A percentile compares a stretch with the other conserved stretches of the same genome.
Conservation (phyloP, 64 coral and sea anemone genomes). For the Montipora foliosa region DNA sequence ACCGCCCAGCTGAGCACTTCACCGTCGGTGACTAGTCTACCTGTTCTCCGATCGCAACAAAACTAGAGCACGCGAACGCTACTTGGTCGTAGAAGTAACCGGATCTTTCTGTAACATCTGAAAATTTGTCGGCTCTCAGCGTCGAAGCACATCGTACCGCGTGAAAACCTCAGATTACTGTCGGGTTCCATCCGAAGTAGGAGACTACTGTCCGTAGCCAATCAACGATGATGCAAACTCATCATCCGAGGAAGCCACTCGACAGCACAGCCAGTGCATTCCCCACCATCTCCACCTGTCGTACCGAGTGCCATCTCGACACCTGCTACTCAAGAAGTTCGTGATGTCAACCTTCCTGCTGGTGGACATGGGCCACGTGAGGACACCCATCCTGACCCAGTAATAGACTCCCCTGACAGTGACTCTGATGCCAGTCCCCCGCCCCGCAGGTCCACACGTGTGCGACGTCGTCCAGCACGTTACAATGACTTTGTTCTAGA, state of each 20-base stretch:
- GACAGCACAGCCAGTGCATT: background rate
- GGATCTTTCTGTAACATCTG: constrained; percentile 39
- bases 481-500: too few relatives aligned
- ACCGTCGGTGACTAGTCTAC: constrained; percentile 59
- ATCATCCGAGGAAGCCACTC: background rate
- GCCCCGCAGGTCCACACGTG: too few relatives aligned
- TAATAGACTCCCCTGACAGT: too few relatives aligned
- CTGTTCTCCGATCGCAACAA: constrained; percentile 71
- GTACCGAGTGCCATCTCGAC: too few relatives aligned
- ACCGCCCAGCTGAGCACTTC: background rate
- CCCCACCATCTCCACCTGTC: background rate
- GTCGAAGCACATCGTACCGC: constrained; percentile 34
- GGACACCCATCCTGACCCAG: too few relatives aligned
- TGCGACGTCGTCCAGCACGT: too few relatives aligned
- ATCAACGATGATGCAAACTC: background rate
- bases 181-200: constrained; percentile 26
- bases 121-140: constrained; percentile 59
- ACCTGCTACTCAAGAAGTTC: too few relatives aligned
- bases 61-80: constrained; percentile 46
- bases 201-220: background rate
- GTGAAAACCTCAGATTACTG: constrained; percentile 57
- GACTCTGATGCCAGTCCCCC: too few relatives aligned
- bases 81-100: constrained; percentile 26
- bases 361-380: too few relatives aligned
- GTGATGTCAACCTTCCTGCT: too few relatives aligned